Conservation (phyloP, 2,113 vertebrate genomes). For the Onychostoma macrolepis region DNA sequence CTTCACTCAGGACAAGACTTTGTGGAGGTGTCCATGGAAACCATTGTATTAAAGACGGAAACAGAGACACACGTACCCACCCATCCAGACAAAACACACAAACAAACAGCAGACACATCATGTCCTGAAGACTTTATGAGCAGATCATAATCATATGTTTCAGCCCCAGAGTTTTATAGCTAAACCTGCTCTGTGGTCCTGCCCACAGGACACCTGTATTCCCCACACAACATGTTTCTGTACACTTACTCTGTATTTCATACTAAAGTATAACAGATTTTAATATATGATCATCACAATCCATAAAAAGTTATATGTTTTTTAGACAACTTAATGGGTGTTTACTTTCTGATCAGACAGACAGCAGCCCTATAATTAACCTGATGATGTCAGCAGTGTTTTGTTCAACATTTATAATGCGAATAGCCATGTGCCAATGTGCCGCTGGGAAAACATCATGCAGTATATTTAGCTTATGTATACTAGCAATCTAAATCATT, state of each 20-base stretch:
- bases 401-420: neutral
- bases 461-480: neutral
- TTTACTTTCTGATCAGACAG: slow-evolving; percentile 26
- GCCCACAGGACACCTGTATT: neutral
- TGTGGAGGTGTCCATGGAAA: slow-evolving; percentile 52
- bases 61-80: slow-evolving; percentile 36
- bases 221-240: neutral
- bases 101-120: neutral
- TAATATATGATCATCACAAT: neutral
- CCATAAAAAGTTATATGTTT: neutral
- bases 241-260: neutral
- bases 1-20: slow-evolving; percentile 18
- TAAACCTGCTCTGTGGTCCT: neutral
- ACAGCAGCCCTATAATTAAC: neutral
- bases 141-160: neutral
- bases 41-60: slow-evolving; percentile 43
- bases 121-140: neutral
- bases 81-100: slow-evolving; percentile 22
- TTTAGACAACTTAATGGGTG: neutral
- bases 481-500: slow-evolving; percentile 22
- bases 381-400: slow-evolving; percentile 2
- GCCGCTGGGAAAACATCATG: neutral
- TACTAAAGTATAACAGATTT: neutral
- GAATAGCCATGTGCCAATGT: neutral
- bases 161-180: neutral